These are phyloP conservation scores for Boloria euphrosyne DNA, from an alignment of 2,888 invertebrate species.

Conservation along the genomic window DNA sequence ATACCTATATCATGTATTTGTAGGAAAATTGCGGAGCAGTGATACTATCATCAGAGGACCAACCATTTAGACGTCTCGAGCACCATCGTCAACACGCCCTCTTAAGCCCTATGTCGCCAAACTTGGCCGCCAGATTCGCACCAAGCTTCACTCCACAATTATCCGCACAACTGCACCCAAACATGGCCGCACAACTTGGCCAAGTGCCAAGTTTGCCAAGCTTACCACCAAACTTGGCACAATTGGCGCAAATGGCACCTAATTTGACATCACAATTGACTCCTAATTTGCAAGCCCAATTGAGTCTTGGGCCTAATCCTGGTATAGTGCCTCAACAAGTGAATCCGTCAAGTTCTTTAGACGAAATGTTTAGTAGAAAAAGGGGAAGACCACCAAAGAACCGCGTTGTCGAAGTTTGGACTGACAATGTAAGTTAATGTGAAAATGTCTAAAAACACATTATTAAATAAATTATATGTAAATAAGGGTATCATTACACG, in stretches of 20 bases:
- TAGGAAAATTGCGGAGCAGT: conserved; percentile 91
- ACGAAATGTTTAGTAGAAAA: conserved; percentile 95
- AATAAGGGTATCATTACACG: conserved; percentile 15
- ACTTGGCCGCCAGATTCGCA: conserved; percentile 81
- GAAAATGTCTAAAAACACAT: background rate
- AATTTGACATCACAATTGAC: conserved; percentile 68
- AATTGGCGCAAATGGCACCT: conserved; percentile 76
- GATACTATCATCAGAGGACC: conserved; percentile 87
- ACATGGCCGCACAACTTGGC: conserved; percentile 75
- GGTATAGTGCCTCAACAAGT: conserved; percentile 67
- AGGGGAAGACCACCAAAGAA: conserved; percentile 98
- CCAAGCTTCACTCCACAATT: conserved; percentile 79
- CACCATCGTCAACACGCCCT: conserved; percentile 94
- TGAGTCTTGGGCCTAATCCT: conserved; percentile 67
- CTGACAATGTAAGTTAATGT: conserved; percentile 86
- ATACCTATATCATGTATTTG: conserved; percentile 41
- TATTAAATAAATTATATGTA: conserved; percentile 8
- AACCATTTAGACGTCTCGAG: conserved; percentile 90
- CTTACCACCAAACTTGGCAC: conserved; percentile 74
- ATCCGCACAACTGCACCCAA: conserved; percentile 75
- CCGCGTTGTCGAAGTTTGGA: conserved; percentile 95
- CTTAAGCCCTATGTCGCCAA: conserved; percentile 83
- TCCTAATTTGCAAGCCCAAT: conserved; percentile 72
- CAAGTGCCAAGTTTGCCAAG: conserved; percentile 69
- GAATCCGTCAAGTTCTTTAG: conserved; percentile 87